Evolutionary conservation across 1,140 invertebrate species (phyloP).

Genomic region (Amyelois transitella): DNA sequence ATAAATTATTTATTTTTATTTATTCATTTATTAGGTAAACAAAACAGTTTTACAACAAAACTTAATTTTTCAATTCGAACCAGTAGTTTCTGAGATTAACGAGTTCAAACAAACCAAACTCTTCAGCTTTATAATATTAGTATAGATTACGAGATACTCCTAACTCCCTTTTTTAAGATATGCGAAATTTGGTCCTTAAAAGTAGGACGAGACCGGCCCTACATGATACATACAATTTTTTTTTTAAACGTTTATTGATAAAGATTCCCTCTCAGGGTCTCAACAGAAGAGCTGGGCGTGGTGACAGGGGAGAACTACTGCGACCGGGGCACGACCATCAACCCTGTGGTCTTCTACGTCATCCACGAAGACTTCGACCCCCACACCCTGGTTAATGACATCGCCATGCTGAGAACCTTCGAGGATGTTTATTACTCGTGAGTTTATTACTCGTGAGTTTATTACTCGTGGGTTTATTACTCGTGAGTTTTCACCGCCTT

Average conservation of each 20-base stretch:
- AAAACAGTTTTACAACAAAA: too few species aligned
- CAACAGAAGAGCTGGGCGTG: constrained; percentile 36
- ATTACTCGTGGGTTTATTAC: background rate
- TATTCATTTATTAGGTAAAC: too few species aligned
- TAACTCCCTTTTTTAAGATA: too few species aligned
- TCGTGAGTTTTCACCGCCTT: too few species aligned
- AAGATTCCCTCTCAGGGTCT: constrained; percentile 31
- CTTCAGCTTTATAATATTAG: too few species aligned
- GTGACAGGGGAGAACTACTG: constrained; percentile 50
- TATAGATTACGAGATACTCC: too few species aligned
- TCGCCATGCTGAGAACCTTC: constrained; percentile 38
- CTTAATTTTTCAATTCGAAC: too few species aligned
- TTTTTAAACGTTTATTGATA: background rate
- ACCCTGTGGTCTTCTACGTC: constrained; percentile 36
- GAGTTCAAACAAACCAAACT: too few species aligned
- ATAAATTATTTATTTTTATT: too few species aligned
- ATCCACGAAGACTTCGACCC: constrained; percentile 41
- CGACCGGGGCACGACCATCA: constrained; percentile 37
- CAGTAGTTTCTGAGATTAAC: too few species aligned
- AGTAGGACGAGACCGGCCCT: too few species aligned
- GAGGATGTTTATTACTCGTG: constrained; percentile 21
- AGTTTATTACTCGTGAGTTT: background rate
- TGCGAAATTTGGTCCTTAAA: too few species aligned
- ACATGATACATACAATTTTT: background rate
- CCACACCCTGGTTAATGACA: constrained; percentile 31